Evolutionary conservation across 2,797 vertebrate species (phyloP).

Genomic region (Pseudochirops cupreus): DNA sequence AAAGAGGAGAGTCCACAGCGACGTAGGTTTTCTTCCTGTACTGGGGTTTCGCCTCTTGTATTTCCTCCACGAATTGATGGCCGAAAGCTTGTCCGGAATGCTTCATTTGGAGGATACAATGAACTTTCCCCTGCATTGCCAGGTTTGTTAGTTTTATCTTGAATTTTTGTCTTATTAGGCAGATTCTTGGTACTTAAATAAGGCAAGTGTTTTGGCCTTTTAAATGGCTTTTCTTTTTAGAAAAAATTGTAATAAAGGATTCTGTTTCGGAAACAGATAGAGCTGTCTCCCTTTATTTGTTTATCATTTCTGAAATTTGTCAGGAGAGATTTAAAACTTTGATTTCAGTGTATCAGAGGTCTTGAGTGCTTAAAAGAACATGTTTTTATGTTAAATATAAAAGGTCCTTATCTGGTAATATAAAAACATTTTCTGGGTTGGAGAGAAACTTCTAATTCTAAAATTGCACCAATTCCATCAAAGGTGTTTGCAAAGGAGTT

Average conservation of each 20-base stretch:
- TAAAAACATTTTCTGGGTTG: conserved; percentile 56
- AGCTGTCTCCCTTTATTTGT: conserved; percentile 41
- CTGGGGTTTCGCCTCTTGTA: conserved; percentile 88
- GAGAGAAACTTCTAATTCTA: conserved; percentile 50
- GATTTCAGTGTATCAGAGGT: conserved; percentile 52
- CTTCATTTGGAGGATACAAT: conserved; percentile 98
- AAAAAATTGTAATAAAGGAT: conserved; percentile 48
- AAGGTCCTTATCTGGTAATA: conserved; percentile 54
- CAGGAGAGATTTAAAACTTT: conserved; percentile 57
- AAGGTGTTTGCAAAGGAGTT: conserved; percentile 53
- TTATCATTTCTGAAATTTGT: conserved; percentile 53
- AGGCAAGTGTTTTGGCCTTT: conserved; percentile 48
- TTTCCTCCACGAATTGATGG: conserved; percentile 92
- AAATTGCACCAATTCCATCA: conserved; percentile 37
- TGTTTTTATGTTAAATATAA: conserved; percentile 58
- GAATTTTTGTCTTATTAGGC: conserved; percentile 71
- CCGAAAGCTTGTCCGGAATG: conserved; percentile 97
- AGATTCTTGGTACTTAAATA: conserved; percentile 60
- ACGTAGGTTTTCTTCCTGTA: conserved; percentile 95
- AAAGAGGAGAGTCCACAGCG: conserved; percentile 94
- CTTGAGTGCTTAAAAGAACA: conserved; percentile 22
- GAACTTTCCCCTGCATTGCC: conserved; percentile 93
- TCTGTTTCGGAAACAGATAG: conserved; percentile 41
- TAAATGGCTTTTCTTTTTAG: conserved; percentile 58
- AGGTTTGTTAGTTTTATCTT: conserved; percentile 90